These are phyloP conservation scores for Ischnus inquisitorius DNA, from an alignment of 2,888 invertebrate genomes.

Conservation along the genomic window DNA sequence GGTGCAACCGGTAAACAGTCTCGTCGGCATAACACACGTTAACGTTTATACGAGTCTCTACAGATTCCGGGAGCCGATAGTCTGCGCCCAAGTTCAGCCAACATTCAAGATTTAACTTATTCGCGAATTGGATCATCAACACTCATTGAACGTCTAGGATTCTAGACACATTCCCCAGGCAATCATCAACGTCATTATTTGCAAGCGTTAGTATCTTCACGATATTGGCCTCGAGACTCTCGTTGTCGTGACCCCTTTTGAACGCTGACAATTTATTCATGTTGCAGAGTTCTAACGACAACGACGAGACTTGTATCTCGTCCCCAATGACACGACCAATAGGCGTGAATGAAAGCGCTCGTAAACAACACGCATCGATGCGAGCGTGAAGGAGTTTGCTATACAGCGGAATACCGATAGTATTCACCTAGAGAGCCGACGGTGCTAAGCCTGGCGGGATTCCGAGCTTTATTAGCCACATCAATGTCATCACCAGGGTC, in stretches of 20 bases:
- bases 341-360: conserved; percentile 35
- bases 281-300: conserved; percentile 33
- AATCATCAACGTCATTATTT: conserved; percentile 26
- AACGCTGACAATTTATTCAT: conserved; percentile 57
- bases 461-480: conserved; percentile 56
- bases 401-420: not conserved
- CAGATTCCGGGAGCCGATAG: conserved; percentile 45
- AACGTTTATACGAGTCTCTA: conserved; percentile 26
- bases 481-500: conserved; percentile 68
- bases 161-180: conserved; percentile 23
- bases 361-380: not conserved
- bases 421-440: conserved; percentile 18
- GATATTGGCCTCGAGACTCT: conserved; percentile 32
- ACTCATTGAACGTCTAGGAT: conserved; percentile 21
- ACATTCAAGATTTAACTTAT: conserved; percentile 9
- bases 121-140: conserved; percentile 47
- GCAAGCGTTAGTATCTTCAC: not conserved
- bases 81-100: conserved; percentile 19
- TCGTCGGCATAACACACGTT: conserved; percentile 40
- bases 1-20: conserved; percentile 35
- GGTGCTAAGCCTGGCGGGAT: conserved; percentile 49
- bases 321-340: not conserved
- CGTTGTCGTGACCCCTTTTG: conserved; percentile 18
- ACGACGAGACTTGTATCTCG: not conserved
- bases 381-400: not conserved